phyloP scores from a whole-genome alignment of 2,797 vertebrate genomes.

The Adrianichthys oophorus region DNA sequence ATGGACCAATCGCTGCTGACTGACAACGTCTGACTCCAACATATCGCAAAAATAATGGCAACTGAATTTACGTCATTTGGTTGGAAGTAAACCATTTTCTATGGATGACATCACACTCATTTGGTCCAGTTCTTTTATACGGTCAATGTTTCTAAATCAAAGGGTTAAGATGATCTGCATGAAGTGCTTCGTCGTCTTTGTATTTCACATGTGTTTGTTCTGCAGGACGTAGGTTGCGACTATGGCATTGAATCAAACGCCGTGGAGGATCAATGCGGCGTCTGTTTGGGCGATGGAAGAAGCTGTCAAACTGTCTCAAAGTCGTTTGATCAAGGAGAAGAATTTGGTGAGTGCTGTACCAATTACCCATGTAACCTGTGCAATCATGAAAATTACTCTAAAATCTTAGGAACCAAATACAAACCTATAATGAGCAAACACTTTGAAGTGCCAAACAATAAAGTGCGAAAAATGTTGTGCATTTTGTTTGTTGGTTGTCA shows the following conservation, averaged over 20 bases:
- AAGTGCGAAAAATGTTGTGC: constrained; percentile 30
- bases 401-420: constrained; percentile 37
- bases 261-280: constrained; percentile 91
- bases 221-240: constrained; percentile 92
- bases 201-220: constrained; percentile 41
- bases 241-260: constrained; percentile 94
- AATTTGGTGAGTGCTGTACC: constrained; percentile 83
- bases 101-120: no score
- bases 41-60: no score
- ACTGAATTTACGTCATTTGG: no score
- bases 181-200: constrained; percentile 7
- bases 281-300: constrained; percentile 91
- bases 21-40: no score
- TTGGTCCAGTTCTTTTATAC: no score
- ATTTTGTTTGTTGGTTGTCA: constrained; percentile 59
- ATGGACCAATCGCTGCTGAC: no score
- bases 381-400: constrained; percentile 16
- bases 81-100: no score
- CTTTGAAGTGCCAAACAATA: constrained; percentile 34
- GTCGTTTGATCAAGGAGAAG: constrained; percentile 85
- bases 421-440: constrained; percentile 17
- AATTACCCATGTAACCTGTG: constrained; percentile 16
- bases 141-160: background rate
- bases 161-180: constrained; percentile 9
- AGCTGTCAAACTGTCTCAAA: constrained; percentile 87